Percentiles rank a stretch among this genome's conserved stretches.
Conservation (phyloP, 1,140 invertebrate genomes). For the Kradibia gibbosae region DNA sequence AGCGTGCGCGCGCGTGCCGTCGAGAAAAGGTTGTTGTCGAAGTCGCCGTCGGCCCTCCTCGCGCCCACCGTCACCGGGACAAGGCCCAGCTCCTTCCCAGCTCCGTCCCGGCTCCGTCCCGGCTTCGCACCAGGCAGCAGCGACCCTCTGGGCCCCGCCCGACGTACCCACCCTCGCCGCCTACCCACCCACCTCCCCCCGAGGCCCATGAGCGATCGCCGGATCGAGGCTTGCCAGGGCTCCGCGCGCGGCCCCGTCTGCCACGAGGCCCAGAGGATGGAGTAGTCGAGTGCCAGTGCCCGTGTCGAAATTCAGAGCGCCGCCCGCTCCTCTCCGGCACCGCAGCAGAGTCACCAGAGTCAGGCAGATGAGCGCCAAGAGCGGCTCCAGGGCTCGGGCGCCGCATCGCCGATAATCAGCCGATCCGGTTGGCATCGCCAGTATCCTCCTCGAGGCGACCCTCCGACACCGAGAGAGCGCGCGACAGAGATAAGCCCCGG, state of each 20-base stretch:
- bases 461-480: not conserved
- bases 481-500: not conserved
- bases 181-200: too few relatives aligned
- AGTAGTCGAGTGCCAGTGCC: not conserved
- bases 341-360: too few relatives aligned
- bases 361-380: not conserved
- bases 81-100: too few relatives aligned
- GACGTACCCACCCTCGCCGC: too few relatives aligned
- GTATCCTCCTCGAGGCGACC: too few relatives aligned
- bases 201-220: constrained; percentile 4
- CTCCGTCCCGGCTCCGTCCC: too few relatives aligned
- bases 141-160: too few relatives aligned
- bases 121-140: too few relatives aligned
- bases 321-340: not conserved
- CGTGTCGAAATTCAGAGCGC: not conserved
- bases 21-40: not conserved
- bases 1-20: constrained; percentile 44
- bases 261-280: not conserved
- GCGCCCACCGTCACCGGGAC: not conserved
- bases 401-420: not conserved
- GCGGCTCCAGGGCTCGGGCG: not conserved
- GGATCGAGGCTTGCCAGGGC: not conserved
- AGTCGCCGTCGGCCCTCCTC: not conserved
- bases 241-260: not conserved
- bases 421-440: too few relatives aligned